Conservation (phyloP, 64 coral and sea anemone species). For the Pocillopora verrucosa region DNA sequence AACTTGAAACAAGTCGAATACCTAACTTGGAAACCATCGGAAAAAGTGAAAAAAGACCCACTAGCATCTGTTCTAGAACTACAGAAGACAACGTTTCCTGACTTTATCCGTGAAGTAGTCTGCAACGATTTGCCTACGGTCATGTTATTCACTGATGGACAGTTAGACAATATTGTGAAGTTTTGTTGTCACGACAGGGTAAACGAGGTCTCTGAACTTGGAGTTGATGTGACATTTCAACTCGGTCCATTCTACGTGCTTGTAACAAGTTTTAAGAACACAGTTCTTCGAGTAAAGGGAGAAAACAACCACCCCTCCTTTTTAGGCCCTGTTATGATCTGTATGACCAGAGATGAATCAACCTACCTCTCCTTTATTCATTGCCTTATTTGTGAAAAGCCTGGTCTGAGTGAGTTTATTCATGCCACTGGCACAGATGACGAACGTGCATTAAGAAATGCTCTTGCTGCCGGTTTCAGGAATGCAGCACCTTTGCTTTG, state of each 20-base stretch:
- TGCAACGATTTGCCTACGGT: constrained; percentile 72
- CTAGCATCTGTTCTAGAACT: constrained; percentile 63
- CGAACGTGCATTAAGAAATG: too few species aligned
- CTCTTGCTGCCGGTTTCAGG: too few species aligned
- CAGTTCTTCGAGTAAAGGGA: constrained; percentile 8
- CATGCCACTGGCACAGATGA: too few species aligned
- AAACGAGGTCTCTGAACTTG: constrained; percentile 14
- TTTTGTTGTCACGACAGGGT: constrained; percentile 8
- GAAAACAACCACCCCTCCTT: not conserved
- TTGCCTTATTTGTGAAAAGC: too few species aligned
- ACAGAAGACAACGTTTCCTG: constrained; percentile 43
- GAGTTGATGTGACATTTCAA: not conserved
- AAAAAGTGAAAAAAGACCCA: constrained; percentile 22
- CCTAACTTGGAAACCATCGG: not conserved
- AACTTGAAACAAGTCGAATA: not conserved
- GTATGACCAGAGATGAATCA: not conserved
- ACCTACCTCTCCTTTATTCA: too few species aligned
- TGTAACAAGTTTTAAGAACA: constrained; percentile 29
- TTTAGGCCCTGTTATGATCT: constrained; percentile 19
- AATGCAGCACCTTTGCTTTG: too few species aligned
- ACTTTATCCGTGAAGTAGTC: constrained; percentile 57
- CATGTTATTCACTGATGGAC: constrained; percentile 48
- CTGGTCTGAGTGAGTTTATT: too few species aligned
- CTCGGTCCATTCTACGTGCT: constrained; percentile 27
- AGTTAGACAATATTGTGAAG: constrained; percentile 23